Conservation (phyloP, 2,113 vertebrate species). For the Anguilla rostrata region DNA sequence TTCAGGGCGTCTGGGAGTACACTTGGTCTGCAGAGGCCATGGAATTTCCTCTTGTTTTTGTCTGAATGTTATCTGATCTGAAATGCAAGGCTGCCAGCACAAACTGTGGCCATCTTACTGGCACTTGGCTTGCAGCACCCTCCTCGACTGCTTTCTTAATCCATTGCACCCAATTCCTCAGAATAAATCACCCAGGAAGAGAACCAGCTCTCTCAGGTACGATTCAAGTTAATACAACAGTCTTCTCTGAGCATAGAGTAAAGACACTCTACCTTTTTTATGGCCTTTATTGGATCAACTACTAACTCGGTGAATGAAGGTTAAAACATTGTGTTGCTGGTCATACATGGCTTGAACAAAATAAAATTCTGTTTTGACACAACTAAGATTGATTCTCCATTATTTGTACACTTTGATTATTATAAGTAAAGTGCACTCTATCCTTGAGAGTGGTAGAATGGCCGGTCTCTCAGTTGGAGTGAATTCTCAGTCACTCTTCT, state of each 20-base stretch:
- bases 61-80: slow-evolving; percentile 7
- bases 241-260: not conserved
- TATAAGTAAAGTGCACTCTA: not conserved
- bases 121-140: not conserved
- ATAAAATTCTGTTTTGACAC: not conserved
- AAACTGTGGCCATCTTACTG: not conserved
- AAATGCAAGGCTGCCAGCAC: slow-evolving; percentile 3
- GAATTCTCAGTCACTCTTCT: not conserved
- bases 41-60: slow-evolving; percentile 21
- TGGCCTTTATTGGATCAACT: not conserved
- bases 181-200: not conserved
- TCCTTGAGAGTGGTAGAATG: not conserved
- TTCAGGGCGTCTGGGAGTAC: not conserved
- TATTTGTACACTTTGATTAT: not conserved
- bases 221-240: not conserved
- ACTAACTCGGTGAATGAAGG: not conserved
- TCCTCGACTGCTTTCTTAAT: not conserved
- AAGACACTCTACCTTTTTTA: not conserved
- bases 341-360: not conserved
- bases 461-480: not conserved
- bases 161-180: not conserved
- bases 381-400: not conserved
- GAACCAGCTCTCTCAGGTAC: not conserved
- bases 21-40: not conserved
- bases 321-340: not conserved